phyloP scores from a whole-genome alignment of 2,113 vertebrate species.

The Rattus norvegicus region DNA sequence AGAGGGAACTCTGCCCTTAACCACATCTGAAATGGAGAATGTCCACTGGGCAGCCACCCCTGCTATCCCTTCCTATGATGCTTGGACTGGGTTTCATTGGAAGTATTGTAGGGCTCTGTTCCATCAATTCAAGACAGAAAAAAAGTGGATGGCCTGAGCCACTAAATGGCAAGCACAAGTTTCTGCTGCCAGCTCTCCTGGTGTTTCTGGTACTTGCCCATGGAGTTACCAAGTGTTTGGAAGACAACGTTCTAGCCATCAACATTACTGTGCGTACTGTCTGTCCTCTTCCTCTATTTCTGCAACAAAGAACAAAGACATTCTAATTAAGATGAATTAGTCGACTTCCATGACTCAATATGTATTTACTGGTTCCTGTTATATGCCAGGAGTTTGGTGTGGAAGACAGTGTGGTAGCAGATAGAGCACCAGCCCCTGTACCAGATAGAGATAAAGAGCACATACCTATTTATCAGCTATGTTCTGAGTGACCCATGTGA shows the following conservation, averaged over 20 bases:
- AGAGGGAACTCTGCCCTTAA: slow-evolving; percentile 61
- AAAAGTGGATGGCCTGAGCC: not conserved
- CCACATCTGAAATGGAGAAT: slow-evolving; percentile 61
- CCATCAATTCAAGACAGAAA: not conserved
- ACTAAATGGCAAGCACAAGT: not conserved
- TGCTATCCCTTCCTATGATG: not conserved
- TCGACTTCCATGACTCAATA: not conserved
- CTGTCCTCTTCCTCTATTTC: not conserved
- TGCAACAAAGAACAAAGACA: not conserved
- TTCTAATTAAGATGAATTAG: not conserved
- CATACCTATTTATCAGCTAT: not conserved
- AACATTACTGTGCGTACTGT: not conserved
- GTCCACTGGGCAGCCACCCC: slow-evolving; percentile 7
- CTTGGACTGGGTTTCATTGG: not conserved
- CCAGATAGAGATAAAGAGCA: not conserved
- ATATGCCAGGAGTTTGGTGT: not conserved
- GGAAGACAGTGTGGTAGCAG: not conserved
- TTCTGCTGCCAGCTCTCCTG: not conserved
- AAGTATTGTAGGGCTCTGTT: not conserved
- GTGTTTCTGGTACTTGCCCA: not conserved
- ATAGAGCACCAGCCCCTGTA: not conserved
- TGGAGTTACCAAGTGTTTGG: not conserved
- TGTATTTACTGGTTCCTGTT: not conserved
- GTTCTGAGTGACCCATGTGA: not conserved
- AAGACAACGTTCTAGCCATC: slow-evolving; percentile 1